Evolutionary conservation across 2,113 vertebrate species (phyloP), one percentile per base, ranked within the genome.

Genomic region (Pardalotus punctatus): DNA sequence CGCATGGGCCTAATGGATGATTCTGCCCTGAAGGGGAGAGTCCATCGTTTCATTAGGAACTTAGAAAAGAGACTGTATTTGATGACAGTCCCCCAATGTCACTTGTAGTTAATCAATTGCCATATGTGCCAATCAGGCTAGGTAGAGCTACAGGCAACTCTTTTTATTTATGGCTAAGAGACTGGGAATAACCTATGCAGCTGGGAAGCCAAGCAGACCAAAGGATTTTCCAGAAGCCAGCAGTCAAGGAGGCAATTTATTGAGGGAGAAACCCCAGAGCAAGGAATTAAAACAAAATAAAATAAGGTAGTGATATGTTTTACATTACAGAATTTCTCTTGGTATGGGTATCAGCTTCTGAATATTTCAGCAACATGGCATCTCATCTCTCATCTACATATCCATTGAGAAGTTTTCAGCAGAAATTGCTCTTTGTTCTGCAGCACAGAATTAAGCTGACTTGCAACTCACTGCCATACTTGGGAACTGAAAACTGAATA

Each of bases 381-480:
- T 96, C 92, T 97, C 91, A 79, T 89, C 69, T 92, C 90, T 97
- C 95, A 98, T 98, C 97, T 98, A 64, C 98, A 97, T 97, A 96
- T 87, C 97, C 97, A 94, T 92, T 74, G 97, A 97, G 97, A 95
- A 97, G 96, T 96, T 94, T 95, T 94, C 92, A 96, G 93, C 66
- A 96, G 90, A 97, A 97, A 97, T 96, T 97, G 83, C 71, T 88
- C 95, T 98, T 98, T 98, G 97, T 98, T 97, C 97, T 97, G 80
- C 86, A 94, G 67, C 80, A 90, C 57, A 87, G 94, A 95, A 96
- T 97, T 97, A 97, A 96, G 78, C 90, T 95, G 83, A 71, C 94
- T 96, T 97, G 92, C 90, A 96, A 90, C 87, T 96, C 86, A 73
- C 74, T 95, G 73, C 74, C 92, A 53, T 97, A 90, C 84, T 96